Evolutionary conservation across 2,888 invertebrate genomes (phyloP).

Genomic region (Pristionchus exspectatus): DNA sequence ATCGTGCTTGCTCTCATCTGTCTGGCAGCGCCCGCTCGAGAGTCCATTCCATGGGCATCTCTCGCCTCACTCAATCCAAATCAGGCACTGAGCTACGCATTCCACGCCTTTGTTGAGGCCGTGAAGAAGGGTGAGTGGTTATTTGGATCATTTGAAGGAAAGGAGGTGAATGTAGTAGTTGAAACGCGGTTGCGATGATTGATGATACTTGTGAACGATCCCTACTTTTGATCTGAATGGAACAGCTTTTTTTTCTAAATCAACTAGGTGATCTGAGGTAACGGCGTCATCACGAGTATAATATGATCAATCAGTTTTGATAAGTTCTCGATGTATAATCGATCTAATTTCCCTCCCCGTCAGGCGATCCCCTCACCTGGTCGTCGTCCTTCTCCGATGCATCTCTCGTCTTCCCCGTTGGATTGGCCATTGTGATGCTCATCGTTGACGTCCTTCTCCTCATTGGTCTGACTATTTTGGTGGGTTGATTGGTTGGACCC

Average conservation of each 20-base stretch:
- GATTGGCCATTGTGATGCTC: conserved; percentile 73
- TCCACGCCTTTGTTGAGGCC: conserved; percentile 65
- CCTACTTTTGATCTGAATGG: neutral
- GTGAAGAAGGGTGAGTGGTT: conserved; percentile 68
- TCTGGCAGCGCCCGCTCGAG: conserved; percentile 58
- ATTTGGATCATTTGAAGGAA: neutral
- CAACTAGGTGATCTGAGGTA: too few relatives aligned
- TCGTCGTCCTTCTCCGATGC: conserved; percentile 64
- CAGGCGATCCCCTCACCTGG: conserved; percentile 57
- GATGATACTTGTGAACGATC: neutral
- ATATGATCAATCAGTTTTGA: too few relatives aligned
- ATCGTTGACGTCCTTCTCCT: conserved; percentile 68
- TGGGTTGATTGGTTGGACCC: conserved; percentile 56
- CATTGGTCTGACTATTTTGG: conserved; percentile 56
- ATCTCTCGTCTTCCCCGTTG: conserved; percentile 66
- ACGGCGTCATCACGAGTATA: too few relatives aligned
- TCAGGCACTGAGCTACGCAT: conserved; percentile 67
- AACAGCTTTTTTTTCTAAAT: neutral
- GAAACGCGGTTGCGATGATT: neutral
- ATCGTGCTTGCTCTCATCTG: conserved; percentile 15
- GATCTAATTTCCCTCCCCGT: neutral
- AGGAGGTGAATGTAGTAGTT: neutral
- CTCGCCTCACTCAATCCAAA: conserved; percentile 69
- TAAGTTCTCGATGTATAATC: too few relatives aligned
- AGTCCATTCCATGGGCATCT: conserved; percentile 58